Evolutionary conservation across 2,797 vertebrate species (phyloP).

Genomic region (Mus caroli): DNA sequence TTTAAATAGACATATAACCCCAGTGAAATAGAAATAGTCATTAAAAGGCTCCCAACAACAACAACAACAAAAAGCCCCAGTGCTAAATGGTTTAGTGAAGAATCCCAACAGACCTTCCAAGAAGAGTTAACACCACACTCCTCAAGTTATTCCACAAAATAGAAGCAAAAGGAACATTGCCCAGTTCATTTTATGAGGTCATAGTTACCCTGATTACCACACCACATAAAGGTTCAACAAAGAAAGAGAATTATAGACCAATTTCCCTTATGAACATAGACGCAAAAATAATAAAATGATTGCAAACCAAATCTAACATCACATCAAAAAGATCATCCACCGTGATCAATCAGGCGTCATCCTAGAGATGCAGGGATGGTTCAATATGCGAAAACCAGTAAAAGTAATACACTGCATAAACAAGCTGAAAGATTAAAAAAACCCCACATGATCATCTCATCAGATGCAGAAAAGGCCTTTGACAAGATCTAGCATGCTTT

Average conservation of each 20-base stretch:
- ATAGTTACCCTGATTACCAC: too few relatives aligned
- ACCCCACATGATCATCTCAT: background rate
- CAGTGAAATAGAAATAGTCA: too few relatives aligned
- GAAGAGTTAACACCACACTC: too few relatives aligned
- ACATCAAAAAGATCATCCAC: background rate
- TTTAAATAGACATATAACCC: too few relatives aligned
- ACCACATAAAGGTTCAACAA: background rate
- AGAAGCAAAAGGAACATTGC: too few relatives aligned
- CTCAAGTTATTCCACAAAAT: too few relatives aligned
- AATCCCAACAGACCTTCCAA: too few relatives aligned
- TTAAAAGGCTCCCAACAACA: too few relatives aligned
- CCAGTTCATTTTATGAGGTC: too few relatives aligned
- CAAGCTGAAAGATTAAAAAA: background rate
- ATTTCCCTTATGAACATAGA: background rate
- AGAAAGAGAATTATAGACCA: background rate
- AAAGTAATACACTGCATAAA: background rate
- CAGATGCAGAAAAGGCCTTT: background rate
- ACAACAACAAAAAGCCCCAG: too few relatives aligned
- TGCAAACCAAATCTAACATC: background rate
- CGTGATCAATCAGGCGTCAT: background rate
- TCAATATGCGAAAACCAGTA: background rate
- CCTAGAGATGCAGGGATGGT: background rate
- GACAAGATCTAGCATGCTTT: background rate
- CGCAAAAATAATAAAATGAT: background rate
- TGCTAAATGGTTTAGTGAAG: too few relatives aligned